Evolutionary conservation across 2,888 invertebrate genomes (phyloP).

Genomic region (Monochamus alternatus): DNA sequence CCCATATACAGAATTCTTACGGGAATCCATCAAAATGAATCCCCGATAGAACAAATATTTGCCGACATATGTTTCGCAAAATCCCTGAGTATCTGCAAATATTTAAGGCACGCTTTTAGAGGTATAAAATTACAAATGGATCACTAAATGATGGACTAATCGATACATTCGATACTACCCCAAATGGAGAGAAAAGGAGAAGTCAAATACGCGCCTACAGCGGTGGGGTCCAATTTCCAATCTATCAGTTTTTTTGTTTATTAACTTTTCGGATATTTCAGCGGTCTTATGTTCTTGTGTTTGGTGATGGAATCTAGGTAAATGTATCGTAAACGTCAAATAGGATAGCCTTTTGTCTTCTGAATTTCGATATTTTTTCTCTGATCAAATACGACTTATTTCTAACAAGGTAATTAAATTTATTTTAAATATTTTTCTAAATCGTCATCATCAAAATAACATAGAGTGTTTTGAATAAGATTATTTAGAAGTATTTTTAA

Average conservation of each 20-base stretch:
- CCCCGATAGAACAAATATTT: slow-evolving; percentile 58
- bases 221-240: slow-evolving; percentile 31
- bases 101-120: slow-evolving; percentile 63
- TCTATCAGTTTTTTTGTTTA: slow-evolving; percentile 27
- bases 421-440: too few relatives aligned
- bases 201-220: slow-evolving; percentile 37
- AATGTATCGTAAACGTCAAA: not conserved
- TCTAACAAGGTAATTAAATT: too few relatives aligned
- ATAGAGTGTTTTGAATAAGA: too few relatives aligned
- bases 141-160: slow-evolving; percentile 48
- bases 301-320: slow-evolving; percentile 2
- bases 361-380: not conserved
- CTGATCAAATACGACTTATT: not conserved
- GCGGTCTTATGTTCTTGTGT: not conserved
- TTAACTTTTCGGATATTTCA: not conserved
- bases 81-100: slow-evolving; percentile 63
- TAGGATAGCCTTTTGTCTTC: not conserved
- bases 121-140: slow-evolving; percentile 65
- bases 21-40: slow-evolving; percentile 36
- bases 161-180: slow-evolving; percentile 43
- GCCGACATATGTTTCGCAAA: slow-evolving; percentile 58
- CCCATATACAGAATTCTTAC: not conserved
- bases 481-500: too few relatives aligned
- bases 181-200: slow-evolving; percentile 28
- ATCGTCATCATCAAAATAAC: too few relatives aligned